Percentiles rank a stretch among this genome's conserved stretches.
Conservation (phyloP, 2,797 vertebrate genomes). For the Enteromius unitaeniatus region DNA sequence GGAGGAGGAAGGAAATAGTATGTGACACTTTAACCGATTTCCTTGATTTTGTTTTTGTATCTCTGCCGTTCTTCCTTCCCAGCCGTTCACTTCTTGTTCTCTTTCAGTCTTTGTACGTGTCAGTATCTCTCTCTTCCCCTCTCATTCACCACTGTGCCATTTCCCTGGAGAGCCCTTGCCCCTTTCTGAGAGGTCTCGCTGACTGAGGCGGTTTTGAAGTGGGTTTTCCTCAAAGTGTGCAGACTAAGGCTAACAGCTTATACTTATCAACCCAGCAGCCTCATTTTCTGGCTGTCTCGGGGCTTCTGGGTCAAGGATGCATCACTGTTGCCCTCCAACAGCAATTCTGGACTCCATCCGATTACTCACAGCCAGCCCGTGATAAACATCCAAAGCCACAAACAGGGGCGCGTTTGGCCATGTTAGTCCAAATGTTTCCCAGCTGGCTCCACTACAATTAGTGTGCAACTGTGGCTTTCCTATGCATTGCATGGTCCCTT, state of each 20-base stretch:
- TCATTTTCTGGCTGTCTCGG: slow-evolving; percentile 57
- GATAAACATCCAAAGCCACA: slow-evolving; percentile 45
- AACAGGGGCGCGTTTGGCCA: slow-evolving; percentile 5
- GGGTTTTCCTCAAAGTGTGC: slow-evolving; percentile 48
- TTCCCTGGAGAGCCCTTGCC: slow-evolving; percentile 36
- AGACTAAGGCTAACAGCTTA: slow-evolving; percentile 52
- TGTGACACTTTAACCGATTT: slow-evolving; percentile 26
- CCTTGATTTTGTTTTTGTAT: slow-evolving; percentile 24
- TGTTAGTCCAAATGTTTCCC: slow-evolving; percentile 27
- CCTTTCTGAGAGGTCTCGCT: slow-evolving; percentile 47
- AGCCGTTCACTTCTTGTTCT: neutral
- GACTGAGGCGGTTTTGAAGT: slow-evolving; percentile 51
- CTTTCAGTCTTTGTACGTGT: neutral
- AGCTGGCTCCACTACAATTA: slow-evolving; percentile 16
- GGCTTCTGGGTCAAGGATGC: slow-evolving; percentile 58
- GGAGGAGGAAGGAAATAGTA: neutral
- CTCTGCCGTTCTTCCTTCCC: neutral
- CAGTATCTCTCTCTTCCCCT: neutral
- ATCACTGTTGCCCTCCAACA: slow-evolving; percentile 50
- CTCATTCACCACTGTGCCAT: slow-evolving; percentile 32
- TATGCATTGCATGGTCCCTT: neutral
- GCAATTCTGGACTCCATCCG: slow-evolving; percentile 26
- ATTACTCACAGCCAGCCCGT: slow-evolving; percentile 31
- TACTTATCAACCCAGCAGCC: slow-evolving; percentile 54
- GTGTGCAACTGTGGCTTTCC: neutral